phyloP scores from a whole-genome alignment of 2,113 vertebrate genomes.

The Actenoides hombroni region DNA sequence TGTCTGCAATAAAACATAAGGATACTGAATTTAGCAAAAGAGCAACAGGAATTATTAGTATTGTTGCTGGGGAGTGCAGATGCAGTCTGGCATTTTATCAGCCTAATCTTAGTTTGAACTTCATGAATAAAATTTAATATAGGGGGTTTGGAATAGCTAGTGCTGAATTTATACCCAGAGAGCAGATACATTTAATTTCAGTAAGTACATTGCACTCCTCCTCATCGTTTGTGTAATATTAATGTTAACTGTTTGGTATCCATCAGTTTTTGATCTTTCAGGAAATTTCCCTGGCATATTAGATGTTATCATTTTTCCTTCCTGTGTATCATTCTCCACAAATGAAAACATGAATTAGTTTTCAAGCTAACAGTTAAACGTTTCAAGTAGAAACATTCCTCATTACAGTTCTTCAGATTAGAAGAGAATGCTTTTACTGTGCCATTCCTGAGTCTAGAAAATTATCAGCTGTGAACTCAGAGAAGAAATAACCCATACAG shows the following conservation, averaged over 20 bases:
- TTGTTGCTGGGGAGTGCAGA: slow-evolving; percentile 41
- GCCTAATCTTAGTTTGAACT: slow-evolving; percentile 45
- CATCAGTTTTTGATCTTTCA: neutral
- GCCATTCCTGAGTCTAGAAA: neutral
- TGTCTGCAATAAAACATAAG: slow-evolving; percentile 29
- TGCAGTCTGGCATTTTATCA: slow-evolving; percentile 60
- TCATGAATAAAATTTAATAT: slow-evolving; percentile 50
- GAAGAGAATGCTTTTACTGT: slow-evolving; percentile 4
- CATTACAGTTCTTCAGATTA: neutral
- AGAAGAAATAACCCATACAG: neutral
- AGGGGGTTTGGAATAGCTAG: neutral
- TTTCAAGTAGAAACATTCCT: neutral
- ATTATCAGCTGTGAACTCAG: neutral
- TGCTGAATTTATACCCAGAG: slow-evolving; percentile 32
- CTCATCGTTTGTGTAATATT: neutral
- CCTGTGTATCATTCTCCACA: neutral
- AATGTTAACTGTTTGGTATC: slow-evolving; percentile 25
- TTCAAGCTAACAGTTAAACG: neutral
- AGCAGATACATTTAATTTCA: slow-evolving; percentile 59
- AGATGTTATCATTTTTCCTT: neutral
- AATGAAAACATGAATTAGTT: neutral
- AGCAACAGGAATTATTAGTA: slow-evolving; percentile 31
- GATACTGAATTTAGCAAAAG: slow-evolving; percentile 41
- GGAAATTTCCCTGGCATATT: neutral
- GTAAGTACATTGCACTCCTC: slow-evolving; percentile 32